Conservation (phyloP, 1,140 invertebrate species). For the Pteromalus puparum region DNA sequence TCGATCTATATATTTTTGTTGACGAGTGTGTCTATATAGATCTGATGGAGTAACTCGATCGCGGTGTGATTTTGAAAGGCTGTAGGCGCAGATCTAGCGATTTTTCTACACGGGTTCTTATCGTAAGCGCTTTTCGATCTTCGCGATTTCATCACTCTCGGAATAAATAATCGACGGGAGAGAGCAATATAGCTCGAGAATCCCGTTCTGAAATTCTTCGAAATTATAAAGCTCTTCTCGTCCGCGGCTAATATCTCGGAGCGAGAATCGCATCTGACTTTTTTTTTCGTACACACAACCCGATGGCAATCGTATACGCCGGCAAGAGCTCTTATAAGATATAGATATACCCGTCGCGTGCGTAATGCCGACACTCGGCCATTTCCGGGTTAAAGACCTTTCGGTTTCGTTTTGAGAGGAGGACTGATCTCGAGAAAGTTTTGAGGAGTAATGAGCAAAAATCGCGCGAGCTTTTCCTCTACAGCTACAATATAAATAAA, state of each 20-base stretch:
- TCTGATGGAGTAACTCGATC: no score
- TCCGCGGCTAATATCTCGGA: background rate
- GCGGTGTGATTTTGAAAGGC: no score
- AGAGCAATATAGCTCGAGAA: background rate
- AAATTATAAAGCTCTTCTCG: background rate
- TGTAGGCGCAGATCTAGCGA: background rate
- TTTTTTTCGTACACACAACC: background rate
- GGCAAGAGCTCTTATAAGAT: no score
- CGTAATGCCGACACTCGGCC: background rate
- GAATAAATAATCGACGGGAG: background rate
- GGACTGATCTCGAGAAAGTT: background rate
- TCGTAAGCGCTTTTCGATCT: background rate
- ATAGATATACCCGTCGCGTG: background rate
- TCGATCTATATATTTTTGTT: no score
- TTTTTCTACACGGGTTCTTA: background rate
- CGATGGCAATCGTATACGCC: background rate
- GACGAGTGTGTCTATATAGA: no score
- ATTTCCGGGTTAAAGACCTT: constrained; percentile 30
- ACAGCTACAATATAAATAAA: no score
- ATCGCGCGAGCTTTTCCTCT: no score
- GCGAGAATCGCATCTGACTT: background rate
- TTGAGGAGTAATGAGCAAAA: background rate
- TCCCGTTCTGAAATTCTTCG: background rate
- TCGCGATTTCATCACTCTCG: background rate
- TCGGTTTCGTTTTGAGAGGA: constrained; percentile 15